A percentile compares a stretch with the other conserved stretches of the same genome.
Evolutionary conservation across 2,888 invertebrate genomes (phyloP).

Genomic region (Meiosimyza decipiens): DNA sequence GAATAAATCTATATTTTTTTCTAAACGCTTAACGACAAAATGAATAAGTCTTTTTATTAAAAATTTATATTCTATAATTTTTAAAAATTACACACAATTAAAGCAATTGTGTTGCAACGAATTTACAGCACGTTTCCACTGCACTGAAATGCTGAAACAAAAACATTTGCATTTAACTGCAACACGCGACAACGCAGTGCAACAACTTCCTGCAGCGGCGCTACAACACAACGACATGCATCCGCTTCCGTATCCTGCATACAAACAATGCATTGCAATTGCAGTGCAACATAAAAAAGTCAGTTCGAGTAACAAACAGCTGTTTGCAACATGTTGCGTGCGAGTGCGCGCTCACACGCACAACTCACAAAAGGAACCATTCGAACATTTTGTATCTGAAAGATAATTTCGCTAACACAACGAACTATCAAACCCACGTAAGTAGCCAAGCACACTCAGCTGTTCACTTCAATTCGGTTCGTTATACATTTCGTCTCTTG

Average conservation of each 20-base stretch:
- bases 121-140: constrained; percentile 10
- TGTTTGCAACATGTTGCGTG: constrained; percentile 22
- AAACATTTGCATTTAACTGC: not conserved
- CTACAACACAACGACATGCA: not conserved
- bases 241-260: constrained; percentile 33
- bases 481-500: no score
- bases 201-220: constrained; percentile 4
- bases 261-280: not conserved
- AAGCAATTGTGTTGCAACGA: no score
- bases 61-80: no score
- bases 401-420: not conserved
- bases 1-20: no score
- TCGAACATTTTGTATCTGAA: not conserved
- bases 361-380: no score
- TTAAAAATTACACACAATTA: no score
- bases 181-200: not conserved
- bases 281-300: no score
- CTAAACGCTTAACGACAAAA: no score
- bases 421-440: not conserved
- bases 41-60: no score
- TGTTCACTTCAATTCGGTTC: not conserved
- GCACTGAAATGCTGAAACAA: not conserved
- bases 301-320: not conserved
- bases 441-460: not conserved
- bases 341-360: not conserved